Evolutionary conservation across 2,797 vertebrate genomes (phyloP), one percentile per base, ranked within the genome.

Genomic region (Pangasius krempfi): DNA sequence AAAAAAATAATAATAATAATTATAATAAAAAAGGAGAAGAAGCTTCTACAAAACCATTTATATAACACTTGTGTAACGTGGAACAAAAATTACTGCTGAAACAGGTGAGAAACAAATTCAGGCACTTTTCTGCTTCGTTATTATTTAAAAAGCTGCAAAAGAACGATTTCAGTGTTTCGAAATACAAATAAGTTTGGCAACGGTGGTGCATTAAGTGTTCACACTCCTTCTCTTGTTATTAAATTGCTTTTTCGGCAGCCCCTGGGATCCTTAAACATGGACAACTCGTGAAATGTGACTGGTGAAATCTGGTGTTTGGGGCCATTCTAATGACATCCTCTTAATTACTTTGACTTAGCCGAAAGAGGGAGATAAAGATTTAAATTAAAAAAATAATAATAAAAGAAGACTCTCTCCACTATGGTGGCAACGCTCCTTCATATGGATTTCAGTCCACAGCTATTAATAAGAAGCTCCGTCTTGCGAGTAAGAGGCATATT

Each of bases 31-130:
- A 54, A 96, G 96, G 10, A 97, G 96, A 97, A 95, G 96, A 97
- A 97, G 96, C 96, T 97, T 96, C 96, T 93, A 82, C 80, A 94
- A 97, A 95, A 94, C 22, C 94, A 95, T 96, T 94, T 95, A 58
- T 94, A 94, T 16, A 97, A 98, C 98, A 98, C 99, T 99, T 98
- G 99, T 99, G 97, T 99, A 97, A 98, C 96, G 95, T 97, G 96
- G 97, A 97, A 94, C 93, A 87, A 81, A 47, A 92, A 94, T 90
- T 86, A 82, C 82, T 84, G 86, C 85, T 83, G 22, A 79, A 96
- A 93, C 96, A 96, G 95, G 96, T 96, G 96, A 96, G 96, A 97
- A 97, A 97, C 97, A 93, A 98, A 97, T 97, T 98, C 97, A 99
- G 99, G 99, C 99, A 99, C 99, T 99, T 99, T 97, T 95, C 47